Conservation (phyloP, 2,888 invertebrate genomes). For the Agonopterix heracliana region DNA sequence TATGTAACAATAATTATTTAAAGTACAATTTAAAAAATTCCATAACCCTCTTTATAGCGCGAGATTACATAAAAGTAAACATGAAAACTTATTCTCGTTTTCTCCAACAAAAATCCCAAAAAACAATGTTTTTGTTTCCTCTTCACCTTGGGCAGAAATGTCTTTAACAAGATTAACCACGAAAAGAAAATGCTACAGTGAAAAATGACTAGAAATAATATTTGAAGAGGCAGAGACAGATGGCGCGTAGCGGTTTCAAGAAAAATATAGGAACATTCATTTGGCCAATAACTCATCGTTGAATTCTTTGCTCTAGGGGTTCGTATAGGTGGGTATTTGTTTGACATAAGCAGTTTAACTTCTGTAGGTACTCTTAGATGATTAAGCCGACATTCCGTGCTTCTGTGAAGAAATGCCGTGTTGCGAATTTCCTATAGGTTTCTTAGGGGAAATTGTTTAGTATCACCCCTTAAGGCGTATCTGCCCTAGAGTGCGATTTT, state of each 20-base stretch:
- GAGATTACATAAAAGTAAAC: too few species aligned
- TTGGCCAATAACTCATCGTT: slow-evolving; percentile 22
- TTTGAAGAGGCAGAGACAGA: slow-evolving; percentile 22
- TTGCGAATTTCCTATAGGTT: too few species aligned
- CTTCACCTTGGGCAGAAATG: slow-evolving; percentile 6
- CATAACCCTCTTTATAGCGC: too few species aligned
- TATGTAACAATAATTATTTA: too few species aligned
- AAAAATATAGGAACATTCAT: slow-evolving; percentile 21
- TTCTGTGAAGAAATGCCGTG: neutral
- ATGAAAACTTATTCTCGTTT: too few species aligned
- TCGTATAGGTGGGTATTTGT: slow-evolving; percentile 9
- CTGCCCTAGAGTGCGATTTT: too few species aligned
- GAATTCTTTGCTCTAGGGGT: slow-evolving; percentile 11
- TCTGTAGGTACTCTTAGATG: too few species aligned
- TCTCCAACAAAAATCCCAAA: neutral
- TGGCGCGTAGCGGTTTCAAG: slow-evolving; percentile 14
- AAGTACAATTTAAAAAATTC: too few species aligned
- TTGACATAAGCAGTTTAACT: slow-evolving; percentile 2
- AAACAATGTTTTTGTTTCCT: slow-evolving; percentile 2
- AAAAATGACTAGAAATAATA: slow-evolving; percentile 23
- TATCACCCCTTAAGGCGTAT: too few species aligned
- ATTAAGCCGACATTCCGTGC: too few species aligned
- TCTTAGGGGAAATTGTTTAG: too few species aligned
- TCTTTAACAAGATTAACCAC: slow-evolving; percentile 24
- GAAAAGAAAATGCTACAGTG: slow-evolving; percentile 14